Conservation (phyloP, 2,113 vertebrate species). For the Megatriorchis doriae region DNA sequence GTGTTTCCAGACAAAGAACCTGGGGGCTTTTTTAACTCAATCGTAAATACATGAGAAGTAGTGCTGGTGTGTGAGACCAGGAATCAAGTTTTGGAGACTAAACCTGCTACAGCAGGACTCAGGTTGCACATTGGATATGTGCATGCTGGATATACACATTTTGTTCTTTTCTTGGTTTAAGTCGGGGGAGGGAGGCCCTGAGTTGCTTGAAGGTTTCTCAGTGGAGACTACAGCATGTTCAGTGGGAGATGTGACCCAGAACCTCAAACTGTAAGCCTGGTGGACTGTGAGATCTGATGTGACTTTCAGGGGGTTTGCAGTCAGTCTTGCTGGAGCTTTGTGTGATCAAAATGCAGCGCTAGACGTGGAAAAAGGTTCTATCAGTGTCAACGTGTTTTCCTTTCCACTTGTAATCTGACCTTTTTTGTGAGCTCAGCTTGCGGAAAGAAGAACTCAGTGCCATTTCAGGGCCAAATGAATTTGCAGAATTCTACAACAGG, state of each 20-base stretch:
- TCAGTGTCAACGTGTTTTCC: rapidly evolving
- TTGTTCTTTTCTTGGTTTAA: background rate
- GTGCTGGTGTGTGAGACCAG: rapidly evolving
- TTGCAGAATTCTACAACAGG: constrained; percentile 96
- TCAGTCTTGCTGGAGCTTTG: background rate
- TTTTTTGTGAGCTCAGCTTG: constrained; percentile 68
- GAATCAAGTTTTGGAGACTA: rapidly evolving
- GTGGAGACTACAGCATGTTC: rapidly evolving
- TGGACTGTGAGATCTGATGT: rapidly evolving
- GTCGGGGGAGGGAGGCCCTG: background rate
- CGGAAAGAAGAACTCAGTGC: constrained; percentile 92
- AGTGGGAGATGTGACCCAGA: rapidly evolving
- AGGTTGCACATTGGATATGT: rapidly evolving
- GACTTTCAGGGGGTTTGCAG: background rate
- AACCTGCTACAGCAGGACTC: background rate
- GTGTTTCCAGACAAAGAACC: rapidly evolving
- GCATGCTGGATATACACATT: rapidly evolving
- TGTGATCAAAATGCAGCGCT: background rate
- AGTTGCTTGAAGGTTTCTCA: no score
- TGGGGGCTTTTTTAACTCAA: rapidly evolving
- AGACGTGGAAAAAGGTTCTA: background rate
- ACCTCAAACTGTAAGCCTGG: rapidly evolving
- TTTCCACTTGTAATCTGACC: background rate
- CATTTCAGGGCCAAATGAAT: constrained; percentile 96
- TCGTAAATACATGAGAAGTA: rapidly evolving